phyloP scores from a whole-genome alignment of 2,113 vertebrate genomes.

The Plotosus lineatus region DNA sequence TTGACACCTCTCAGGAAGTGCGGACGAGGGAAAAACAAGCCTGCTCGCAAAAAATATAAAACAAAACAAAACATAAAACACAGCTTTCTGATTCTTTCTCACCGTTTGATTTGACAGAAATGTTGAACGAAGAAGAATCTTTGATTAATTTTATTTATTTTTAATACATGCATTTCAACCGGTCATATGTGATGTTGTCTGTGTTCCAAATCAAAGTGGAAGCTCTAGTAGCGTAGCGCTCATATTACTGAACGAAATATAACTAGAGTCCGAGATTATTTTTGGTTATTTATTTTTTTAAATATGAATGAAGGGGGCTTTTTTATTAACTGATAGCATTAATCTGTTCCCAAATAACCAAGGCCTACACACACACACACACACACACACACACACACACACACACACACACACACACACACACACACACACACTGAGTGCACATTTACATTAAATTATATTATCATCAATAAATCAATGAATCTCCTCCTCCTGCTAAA shows the following conservation, averaged over 20 bases:
- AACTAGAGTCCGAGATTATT: neutral
- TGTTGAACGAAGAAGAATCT: neutral
- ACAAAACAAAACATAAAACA: no score
- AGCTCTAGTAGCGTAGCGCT: constrained; percentile 48
- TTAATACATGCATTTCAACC: neutral
- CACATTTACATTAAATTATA: neutral
- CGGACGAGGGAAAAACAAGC: constrained; percentile 34
- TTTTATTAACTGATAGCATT: neutral
- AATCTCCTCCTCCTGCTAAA: no score
- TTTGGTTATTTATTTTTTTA: neutral
- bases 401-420: neutral
- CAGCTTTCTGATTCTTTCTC: constrained; percentile 25
- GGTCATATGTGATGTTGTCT: constrained; percentile 17
- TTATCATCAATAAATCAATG: neutral
- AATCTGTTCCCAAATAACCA: neutral
- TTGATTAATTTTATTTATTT: neutral
- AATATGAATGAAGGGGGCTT: neutral
- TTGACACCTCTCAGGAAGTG: constrained; percentile 45
- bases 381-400: neutral
- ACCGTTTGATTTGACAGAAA: neutral
- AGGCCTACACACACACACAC: neutral
- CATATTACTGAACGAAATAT: neutral
- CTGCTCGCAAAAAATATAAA: constrained; percentile 18
- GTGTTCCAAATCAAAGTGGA: constrained; percentile 75
- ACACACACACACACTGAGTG: neutral